These are phyloP conservation scores for Halictus ligatus DNA, from an alignment of 2,888 invertebrate species.

Conservation along the genomic window DNA sequence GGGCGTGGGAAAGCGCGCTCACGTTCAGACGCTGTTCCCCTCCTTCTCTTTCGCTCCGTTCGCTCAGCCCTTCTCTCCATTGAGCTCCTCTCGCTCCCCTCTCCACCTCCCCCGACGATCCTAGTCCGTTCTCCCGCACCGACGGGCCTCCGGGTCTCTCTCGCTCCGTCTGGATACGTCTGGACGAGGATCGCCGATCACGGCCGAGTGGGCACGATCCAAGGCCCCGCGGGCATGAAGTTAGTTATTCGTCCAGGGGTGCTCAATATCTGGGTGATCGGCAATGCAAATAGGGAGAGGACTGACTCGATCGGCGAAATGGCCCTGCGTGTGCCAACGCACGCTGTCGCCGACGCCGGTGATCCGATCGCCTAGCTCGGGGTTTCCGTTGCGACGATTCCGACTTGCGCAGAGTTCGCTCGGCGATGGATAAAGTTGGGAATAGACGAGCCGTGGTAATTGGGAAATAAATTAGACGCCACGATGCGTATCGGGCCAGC, in stretches of 20 bases:
- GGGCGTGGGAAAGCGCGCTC: constrained; percentile 82
- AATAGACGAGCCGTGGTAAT: constrained; percentile 28
- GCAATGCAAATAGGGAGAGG: constrained; percentile 59
- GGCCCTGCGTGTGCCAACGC: constrained; percentile 3
- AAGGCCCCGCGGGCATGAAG: constrained; percentile 73
- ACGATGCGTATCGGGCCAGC: constrained; percentile 20
- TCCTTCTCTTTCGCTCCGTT: constrained; percentile 33
- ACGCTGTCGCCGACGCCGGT: not conserved
- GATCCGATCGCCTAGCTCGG: constrained; percentile 19
- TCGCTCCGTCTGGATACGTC: constrained; percentile 50
- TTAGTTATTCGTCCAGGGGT: constrained; percentile 74
- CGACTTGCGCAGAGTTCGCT: not conserved
- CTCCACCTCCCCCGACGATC: constrained; percentile 14
- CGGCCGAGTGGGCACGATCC: constrained; percentile 74
- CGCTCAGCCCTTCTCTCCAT: constrained; percentile 27
- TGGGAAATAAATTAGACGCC: constrained; percentile 40
- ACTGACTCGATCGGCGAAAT: constrained; percentile 21
- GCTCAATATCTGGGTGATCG: constrained; percentile 77
- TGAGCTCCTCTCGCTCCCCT: constrained; percentile 29
- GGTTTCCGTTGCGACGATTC: not conserved
- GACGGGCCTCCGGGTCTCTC: constrained; percentile 18
- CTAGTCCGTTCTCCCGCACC: constrained; percentile 30
- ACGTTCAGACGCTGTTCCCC: constrained; percentile 69
- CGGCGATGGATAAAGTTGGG: constrained; percentile 17
- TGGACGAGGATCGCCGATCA: constrained; percentile 75